Conservation (phyloP, 1,140 invertebrate genomes). For the Cotesia typhae region DNA sequence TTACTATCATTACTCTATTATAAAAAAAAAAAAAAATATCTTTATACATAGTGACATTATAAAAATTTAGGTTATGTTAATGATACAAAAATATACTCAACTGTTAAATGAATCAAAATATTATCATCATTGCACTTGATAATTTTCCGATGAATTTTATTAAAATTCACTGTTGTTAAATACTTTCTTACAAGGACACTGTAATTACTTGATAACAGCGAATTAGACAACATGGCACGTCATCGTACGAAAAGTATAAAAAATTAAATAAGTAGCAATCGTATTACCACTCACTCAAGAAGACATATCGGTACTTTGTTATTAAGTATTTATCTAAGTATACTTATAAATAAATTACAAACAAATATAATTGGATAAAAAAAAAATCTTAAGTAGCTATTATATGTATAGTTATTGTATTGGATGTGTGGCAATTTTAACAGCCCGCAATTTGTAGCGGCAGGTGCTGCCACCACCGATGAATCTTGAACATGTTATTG, state of each 20-base stretch:
- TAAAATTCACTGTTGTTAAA: background rate
- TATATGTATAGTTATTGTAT: no score
- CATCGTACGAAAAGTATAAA: background rate
- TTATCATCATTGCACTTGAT: background rate
- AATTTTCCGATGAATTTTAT: background rate
- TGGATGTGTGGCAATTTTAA: no score
- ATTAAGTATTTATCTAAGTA: no score
- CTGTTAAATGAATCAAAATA: background rate
- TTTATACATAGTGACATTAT: background rate
- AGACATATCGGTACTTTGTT: no score
- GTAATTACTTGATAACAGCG: slow-evolving; percentile 9
- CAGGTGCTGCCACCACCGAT: no score
- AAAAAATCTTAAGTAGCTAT: no score
- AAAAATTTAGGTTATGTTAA: background rate
- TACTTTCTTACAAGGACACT: background rate
- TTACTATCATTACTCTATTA: background rate
- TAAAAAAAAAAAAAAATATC: background rate
- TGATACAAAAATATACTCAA: background rate
- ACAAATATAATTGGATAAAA: no score
- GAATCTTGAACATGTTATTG: no score
- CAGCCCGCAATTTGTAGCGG: no score
- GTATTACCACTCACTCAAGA: no score
- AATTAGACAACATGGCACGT: slow-evolving; percentile 16
- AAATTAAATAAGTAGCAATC: no score
- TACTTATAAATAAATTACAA: no score